Evolutionary conservation across 2,888 invertebrate genomes (phyloP), one percentile per base, ranked within the genome.

Genomic region (Thereva unica): DNA sequence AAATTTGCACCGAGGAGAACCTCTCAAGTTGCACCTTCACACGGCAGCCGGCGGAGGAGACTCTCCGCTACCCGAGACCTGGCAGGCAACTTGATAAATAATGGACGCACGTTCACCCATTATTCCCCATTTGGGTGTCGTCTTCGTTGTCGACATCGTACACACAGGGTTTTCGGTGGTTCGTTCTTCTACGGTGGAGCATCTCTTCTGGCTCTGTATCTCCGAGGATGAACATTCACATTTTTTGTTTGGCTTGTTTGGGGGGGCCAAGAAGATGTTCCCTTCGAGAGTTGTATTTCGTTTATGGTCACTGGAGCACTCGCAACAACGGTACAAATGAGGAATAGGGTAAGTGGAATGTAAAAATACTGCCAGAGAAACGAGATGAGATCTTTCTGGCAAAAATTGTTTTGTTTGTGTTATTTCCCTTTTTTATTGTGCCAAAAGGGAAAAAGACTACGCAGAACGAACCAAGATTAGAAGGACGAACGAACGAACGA

Each of bases 61-160:
- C 23, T 23, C 23, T 2, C 23, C 35, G 5, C 52, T 35, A 35
- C 8, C 52, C 6, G 52, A n/a, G n/a, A 34, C 47, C 6, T 35
- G 23, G 34, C 6, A 10, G 53, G n/a, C 23, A 40, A 53, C 10
- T 40, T 53, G 53, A 52, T 52, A 52, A 52, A 12, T 52, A 52
- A 52, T 52, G 52, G 52, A 52, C 52, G 40, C 53, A 53, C 53
- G 53, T 53, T 53, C 38, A 6, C 38, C 53, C 53, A 53, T 53
- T 53, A 53, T 38, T 53, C 38, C 38, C 53, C 53, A 53, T 53
- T 53, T 53, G 6, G 53, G 53, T 53, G 53, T 53, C 53, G 40
- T 53, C 53, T 23, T 8, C 52, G 23, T n/a, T n/a, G n/a, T 35
- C 34, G 23, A 12, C 34, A 8, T 35, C 52, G 35, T 23, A 9